Conservation (phyloP, 2,113 vertebrate genomes). For the Taurulus bubalis region DNA sequence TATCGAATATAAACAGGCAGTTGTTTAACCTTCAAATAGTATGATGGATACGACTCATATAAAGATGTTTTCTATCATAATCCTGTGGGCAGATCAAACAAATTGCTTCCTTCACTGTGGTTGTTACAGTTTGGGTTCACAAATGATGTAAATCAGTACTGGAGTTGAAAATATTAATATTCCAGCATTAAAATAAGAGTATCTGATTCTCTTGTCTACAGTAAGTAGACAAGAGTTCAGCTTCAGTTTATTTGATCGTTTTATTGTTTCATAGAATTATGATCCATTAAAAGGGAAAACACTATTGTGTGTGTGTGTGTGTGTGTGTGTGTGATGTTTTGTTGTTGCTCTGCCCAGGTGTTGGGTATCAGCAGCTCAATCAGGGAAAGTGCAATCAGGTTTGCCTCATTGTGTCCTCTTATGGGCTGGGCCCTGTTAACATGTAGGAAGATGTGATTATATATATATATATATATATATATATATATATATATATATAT, state of each 20-base stretch:
- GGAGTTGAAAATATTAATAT: background rate
- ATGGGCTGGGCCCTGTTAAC: too few species aligned
- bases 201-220: background rate
- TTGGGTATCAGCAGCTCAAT: too few species aligned
- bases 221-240: background rate
- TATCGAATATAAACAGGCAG: background rate
- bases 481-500: too few species aligned
- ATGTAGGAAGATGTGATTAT: too few species aligned
- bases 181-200: background rate
- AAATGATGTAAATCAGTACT: too few species aligned
- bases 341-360: too few species aligned
- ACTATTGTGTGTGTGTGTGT: background rate
- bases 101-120: background rate
- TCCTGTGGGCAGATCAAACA: background rate
- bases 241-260: background rate
- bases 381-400: too few species aligned
- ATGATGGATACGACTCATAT: background rate
- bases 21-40: background rate
- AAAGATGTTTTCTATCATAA: background rate
- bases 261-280: background rate
- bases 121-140: background rate
- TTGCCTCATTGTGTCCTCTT: too few species aligned
- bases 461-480: too few species aligned
- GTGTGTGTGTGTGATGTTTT: conserved; percentile 2
- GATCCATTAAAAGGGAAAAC: background rate